Evolutionary conservation across 2,113 vertebrate genomes (phyloP).

Genomic region (Platysternon megacephalum): DNA sequence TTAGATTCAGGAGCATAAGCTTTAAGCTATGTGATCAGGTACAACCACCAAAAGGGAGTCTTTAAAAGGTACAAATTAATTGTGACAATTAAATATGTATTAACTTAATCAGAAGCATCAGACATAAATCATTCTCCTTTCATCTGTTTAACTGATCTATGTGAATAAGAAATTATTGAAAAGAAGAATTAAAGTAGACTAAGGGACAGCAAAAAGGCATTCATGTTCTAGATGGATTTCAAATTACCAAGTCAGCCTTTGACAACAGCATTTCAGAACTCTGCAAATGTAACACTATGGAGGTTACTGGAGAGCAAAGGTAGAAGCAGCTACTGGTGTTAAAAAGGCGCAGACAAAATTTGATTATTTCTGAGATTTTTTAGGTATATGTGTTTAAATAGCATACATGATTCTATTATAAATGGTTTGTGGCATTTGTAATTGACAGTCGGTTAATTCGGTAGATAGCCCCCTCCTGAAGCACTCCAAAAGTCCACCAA

Average conservation of each 20-base stretch:
- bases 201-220: constrained; percentile 28
- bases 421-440: fast-evolving
- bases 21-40: constrained; percentile 24
- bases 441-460: neutral
- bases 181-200: constrained; percentile 30
- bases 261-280: constrained; percentile 17
- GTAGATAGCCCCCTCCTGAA: neutral
- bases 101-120: constrained; percentile 66
- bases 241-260: constrained; percentile 39
- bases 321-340: neutral
- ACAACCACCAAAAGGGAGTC: neutral
- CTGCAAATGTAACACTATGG: neutral
- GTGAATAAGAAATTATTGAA: constrained; percentile 63
- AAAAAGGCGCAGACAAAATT: neutral
- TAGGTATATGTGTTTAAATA: neutral
- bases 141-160: constrained; percentile 54
- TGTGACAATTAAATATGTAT: constrained; percentile 67
- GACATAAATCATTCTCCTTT: constrained; percentile 55
- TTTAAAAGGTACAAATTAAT: constrained; percentile 54
- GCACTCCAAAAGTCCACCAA: neutral
- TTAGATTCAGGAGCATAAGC: neutral
- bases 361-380: neutral
- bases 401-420: neutral
- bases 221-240: constrained; percentile 23
- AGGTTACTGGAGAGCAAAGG: neutral